Evolutionary conservation across 2,113 vertebrate genomes (phyloP), one percentile per base, ranked within the genome.

Genomic region (Thryonomys swinderianus): DNA sequence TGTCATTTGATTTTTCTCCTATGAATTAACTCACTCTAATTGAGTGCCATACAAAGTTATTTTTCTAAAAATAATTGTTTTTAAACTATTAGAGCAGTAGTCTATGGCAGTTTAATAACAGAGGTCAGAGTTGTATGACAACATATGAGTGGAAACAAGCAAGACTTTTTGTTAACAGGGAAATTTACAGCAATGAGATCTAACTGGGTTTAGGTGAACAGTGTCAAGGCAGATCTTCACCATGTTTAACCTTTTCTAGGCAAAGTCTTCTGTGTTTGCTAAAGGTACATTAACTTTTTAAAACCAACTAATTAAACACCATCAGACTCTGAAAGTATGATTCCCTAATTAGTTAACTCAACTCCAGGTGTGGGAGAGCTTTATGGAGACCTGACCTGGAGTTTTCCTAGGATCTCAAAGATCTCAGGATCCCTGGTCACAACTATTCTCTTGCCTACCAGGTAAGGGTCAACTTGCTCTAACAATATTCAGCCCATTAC

Each of bases 31-130:
- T 93, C 30, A 85, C 16, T 83, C 9, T 51, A 93, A 25, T 67
- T 73, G 27, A 20, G 57, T 53, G 59, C n/a, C 61, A 0, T 87
- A 53, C 53, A 95, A 78, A 86, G 21, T 79, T 37, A 34, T 61
- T 95, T 93, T 86, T 51, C 62, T 93, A 90, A 94, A 76, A 95
- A 61, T 90, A 89, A 91, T 66, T 80, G 34, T 78, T 90, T 88
- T 87, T 23, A 85, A 86, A 78, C 59, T 86, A 9, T 20, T 61
- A 83, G 86, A 83, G 45, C 69, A 95, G 93, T 82, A 62, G 64
- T 83, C 48, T 79, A 32, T 81, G 42, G 16, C 7, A 78, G 48
- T 61, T 94, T 88, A 91, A 92, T 64, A 86, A 90, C 2, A 94
- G 45, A 93, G 40, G 14, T 74, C 80, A n/a, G 20, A 80, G 10